Conservation (phyloP, 2,888 invertebrate genomes). For the Perdita meconis region DNA sequence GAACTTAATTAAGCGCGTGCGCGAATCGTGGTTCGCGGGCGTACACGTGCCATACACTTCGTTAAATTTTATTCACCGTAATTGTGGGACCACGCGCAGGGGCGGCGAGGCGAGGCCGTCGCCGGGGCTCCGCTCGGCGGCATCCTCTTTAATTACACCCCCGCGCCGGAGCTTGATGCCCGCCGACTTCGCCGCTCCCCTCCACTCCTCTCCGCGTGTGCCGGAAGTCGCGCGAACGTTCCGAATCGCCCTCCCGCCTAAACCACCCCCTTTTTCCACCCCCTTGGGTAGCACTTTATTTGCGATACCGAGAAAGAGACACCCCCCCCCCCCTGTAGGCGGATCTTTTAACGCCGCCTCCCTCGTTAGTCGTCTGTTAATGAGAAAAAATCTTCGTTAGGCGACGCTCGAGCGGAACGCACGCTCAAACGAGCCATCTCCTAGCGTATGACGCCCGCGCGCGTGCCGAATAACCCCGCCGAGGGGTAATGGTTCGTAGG, state of each 20-base stretch:
- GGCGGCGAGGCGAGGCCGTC: slow-evolving; percentile 12
- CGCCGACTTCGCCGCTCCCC: slow-evolving; percentile 17
- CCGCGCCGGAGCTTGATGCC: slow-evolving; percentile 36
- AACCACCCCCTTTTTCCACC: too few relatives aligned
- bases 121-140: slow-evolving; percentile 10
- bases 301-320: slow-evolving; percentile 31
- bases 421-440: neutral
- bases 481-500: neutral
- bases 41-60: slow-evolving; percentile 66
- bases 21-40: slow-evolving; percentile 66
- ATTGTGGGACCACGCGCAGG: slow-evolving; percentile 57
- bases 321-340: slow-evolving; percentile 52
- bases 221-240: slow-evolving; percentile 19
- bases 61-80: slow-evolving; percentile 72
- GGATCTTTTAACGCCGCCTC: slow-evolving; percentile 52
- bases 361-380: slow-evolving; percentile 67
- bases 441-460: neutral
- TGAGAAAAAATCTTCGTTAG: slow-evolving; percentile 67
- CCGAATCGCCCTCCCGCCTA: slow-evolving; percentile 24
- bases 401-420: slow-evolving; percentile 24
- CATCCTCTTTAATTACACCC: slow-evolving; percentile 55
- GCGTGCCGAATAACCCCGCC: neutral
- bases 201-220: neutral
- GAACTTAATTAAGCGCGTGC: slow-evolving; percentile 71
- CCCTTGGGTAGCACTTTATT: neutral